Evolutionary conservation across 2,888 invertebrate genomes (phyloP).

Genomic region (Xanthorhoe designata): DNA sequence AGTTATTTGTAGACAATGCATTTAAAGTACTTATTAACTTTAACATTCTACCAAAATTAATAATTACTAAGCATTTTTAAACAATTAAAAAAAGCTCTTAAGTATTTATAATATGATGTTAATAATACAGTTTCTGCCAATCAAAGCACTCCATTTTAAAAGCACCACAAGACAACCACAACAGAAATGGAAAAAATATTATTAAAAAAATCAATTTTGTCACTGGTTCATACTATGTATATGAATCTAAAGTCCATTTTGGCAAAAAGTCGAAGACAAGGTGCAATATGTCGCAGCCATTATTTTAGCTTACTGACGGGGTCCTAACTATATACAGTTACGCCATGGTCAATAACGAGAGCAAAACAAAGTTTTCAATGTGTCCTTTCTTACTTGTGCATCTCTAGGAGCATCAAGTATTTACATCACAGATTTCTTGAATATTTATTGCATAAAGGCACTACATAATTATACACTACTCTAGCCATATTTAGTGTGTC

Average conservation of each 20-base stretch:
- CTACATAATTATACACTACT: not conserved
- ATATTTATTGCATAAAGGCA: not conserved
- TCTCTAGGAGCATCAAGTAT: conserved; percentile 12
- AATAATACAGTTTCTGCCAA: conserved; percentile 12
- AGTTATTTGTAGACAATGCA: too few relatives aligned
- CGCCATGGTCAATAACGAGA: not conserved
- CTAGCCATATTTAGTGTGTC: too few relatives aligned
- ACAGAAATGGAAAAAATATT: conserved; percentile 15
- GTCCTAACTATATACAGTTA: not conserved
- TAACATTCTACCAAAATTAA: not conserved
- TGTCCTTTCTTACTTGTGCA: not conserved
- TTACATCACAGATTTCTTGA: conserved; percentile 10
- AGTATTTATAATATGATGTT: not conserved
- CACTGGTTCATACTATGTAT: not conserved
- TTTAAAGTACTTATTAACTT: too few relatives aligned
- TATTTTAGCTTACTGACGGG: not conserved
- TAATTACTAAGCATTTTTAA: not conserved
- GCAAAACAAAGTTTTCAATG: too few relatives aligned
- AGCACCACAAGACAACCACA: conserved; percentile 19
- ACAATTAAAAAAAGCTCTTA: not conserved
- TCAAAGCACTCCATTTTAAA: conserved; percentile 30
- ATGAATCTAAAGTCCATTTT: not conserved
- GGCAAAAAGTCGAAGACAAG: not conserved
- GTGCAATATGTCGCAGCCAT: not conserved
- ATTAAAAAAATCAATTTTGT: not conserved